Evolutionary conservation across 2,888 invertebrate genomes (phyloP), one percentile per base, ranked within the genome.

Genomic region (Acanthococcus lagerstroemiae): DNA sequence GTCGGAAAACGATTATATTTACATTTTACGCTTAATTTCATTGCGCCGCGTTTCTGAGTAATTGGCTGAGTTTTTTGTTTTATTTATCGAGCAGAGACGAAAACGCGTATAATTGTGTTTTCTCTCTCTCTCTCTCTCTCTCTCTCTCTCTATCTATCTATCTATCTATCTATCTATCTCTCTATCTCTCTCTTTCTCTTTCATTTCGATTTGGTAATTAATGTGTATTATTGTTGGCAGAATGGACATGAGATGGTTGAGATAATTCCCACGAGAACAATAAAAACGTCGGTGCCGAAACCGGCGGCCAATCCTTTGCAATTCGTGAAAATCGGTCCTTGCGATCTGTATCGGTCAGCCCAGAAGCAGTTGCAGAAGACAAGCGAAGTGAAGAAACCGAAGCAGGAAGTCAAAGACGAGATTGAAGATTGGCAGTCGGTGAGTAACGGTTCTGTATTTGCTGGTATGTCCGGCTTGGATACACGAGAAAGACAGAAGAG

Each of bases 341-440:
- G 89, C 72, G 87, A 87, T 73, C 82, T 92, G 65, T 90, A 88
- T 78, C 86, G 87, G 74, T 83, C 87, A 69, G 91, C 91, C 27
- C 84, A 90, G 73, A 88, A 91, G 75, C 91, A 91, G 77, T 80
- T 91, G 68, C 84, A 89, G 72, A 84, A 88, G 73, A 88, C 87
- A 55, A 89, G 91, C 76, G 87, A 90, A 76, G 87, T 90, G 67
- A 90, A 90, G 77, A 85, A 87, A 73, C 87, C 88, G 73, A 85
- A 88, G 69, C 26, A 60, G 22, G 60, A 60, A 50, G 81, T 85
- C 68, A 84, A 87, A 72, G 90, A 90, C 76, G 86, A 90, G 72
- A 87, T 88, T 70, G 91, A 91, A 78, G 91, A 91, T 75, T 92
- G 92, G 92, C 92, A 92, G 79, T 87, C 88, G 81, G 91, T 91